phyloP scores from a whole-genome alignment of 1,140 invertebrate species.

The Heliothis virescens region DNA sequence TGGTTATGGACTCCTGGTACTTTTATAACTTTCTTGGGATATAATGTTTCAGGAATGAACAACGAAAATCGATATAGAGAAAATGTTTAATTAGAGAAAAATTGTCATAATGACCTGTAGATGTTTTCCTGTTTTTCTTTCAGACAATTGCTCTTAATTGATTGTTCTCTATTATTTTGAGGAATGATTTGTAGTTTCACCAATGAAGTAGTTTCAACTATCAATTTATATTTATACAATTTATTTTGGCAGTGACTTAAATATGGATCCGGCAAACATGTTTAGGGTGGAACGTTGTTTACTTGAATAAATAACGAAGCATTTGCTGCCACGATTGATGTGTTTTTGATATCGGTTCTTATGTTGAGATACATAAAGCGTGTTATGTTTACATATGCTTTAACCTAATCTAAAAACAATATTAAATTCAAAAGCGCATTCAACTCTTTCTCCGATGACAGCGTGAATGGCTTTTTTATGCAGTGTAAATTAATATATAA shows the following conservation, averaged over 20 bases:
- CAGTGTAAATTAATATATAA: conserved; percentile 56
- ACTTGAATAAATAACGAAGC: conserved; percentile 36
- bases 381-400: conserved; percentile 25
- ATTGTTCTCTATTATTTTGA: not conserved
- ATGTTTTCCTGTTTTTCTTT: not conserved
- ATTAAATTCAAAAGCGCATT: conserved; percentile 43
- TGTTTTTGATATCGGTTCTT: conserved; percentile 32
- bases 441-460: conserved; percentile 46
- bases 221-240: conserved; percentile 14
- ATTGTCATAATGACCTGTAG: not conserved
- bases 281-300: conserved; percentile 26
- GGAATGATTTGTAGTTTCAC: not conserved
- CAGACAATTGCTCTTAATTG: not conserved
- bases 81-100: not conserved
- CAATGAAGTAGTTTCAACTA: not conserved
- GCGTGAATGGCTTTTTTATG: conserved; percentile 47
- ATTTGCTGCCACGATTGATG: conserved; percentile 29
- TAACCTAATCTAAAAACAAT: conserved; percentile 41
- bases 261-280: conserved; percentile 17
- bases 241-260: conserved; percentile 22
- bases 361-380: conserved; percentile 15
- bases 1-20: conserved; percentile 29
- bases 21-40: not conserved
- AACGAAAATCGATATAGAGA: too few species aligned
- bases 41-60: conserved; percentile 1